Base-by-base conservation (phyloP, 1,140 invertebrate species). In the Goniozus legneri region DNA sequence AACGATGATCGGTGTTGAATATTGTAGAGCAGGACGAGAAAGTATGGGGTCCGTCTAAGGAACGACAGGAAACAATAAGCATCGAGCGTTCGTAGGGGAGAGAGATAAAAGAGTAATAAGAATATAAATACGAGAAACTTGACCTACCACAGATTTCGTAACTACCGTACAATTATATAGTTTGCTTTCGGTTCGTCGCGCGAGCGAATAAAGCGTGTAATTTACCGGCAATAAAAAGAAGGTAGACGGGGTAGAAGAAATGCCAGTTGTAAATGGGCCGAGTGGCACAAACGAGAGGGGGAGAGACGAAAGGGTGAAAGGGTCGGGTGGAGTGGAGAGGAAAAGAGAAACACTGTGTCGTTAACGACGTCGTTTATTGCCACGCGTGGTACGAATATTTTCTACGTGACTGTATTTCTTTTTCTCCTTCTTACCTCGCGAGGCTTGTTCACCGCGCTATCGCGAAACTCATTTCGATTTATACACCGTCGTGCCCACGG, bases 281-380 rank as follows among this genome's bases (percentile, higher is more conserved):
- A 15, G 20, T 14, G 14, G 41, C n/a, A 8, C 22, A 14, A 0
- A 31, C n/a, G 36, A 34, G 15, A n/a, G n/a, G 40, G 8, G 21
- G 41, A 36, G 31, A 38, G 16, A 35, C 35, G 30, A n/a, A n/a
- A n/a, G n/a, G 18, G 27, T 21, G 19, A 38, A 18, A 44, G 38
- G 47, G 27, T 10, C 18, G 19, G 32, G 39, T 37, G 14, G 32
- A 3, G 32, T 4, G 3, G 13, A 33, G 8, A 33, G 8, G 13
- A 10, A 8, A 13, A 10, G 8, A 13, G 52, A n/a, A 51, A 54
- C 52, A 50, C 37, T 56, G 56, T 53, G 65, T 61, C 62, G 60
- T 75, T 75, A 75, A 74, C 71, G 69, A 70, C 62, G 60, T 60
- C 63, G 69, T 75, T 74, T 74, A 75, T 67, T 68, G 56, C 67